Evolutionary conservation across 2,888 invertebrate species (phyloP).

Genomic region (Tetragnatha montana): DNA sequence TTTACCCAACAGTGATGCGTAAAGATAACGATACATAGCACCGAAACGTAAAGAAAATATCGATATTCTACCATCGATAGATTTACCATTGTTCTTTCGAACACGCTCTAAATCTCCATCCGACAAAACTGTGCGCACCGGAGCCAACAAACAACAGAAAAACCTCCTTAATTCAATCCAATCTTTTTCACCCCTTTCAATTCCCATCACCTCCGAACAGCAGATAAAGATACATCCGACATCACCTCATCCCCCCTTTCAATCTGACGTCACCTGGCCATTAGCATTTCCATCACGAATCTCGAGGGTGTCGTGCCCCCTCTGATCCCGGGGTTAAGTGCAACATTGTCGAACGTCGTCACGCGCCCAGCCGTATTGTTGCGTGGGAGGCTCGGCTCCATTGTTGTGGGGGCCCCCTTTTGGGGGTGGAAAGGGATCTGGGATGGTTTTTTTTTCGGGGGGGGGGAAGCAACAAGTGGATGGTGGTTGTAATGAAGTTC

Average conservation of each 20-base stretch:
- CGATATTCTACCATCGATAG: no score
- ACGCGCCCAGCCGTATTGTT: constrained; percentile 59
- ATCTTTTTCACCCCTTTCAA: constrained; percentile 22
- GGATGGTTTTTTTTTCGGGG: background rate
- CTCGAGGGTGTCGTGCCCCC: background rate
- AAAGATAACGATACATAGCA: no score
- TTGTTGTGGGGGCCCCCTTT: background rate
- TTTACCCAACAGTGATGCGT: no score
- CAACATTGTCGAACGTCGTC: constrained; percentile 68
- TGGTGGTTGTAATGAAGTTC: no score
- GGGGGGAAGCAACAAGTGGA: no score
- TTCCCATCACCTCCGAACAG: background rate
- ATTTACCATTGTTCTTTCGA: no score
- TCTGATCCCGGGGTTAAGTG: constrained; percentile 57
- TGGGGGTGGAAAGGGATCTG: background rate
- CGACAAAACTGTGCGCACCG: no score
- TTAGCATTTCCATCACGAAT: constrained; percentile 42
- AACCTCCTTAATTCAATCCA: background rate
- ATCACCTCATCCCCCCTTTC: background rate
- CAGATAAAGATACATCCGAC: background rate
- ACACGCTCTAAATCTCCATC: no score
- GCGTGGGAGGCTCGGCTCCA: constrained; percentile 47
- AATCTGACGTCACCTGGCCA: constrained; percentile 8
- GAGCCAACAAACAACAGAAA: no score
- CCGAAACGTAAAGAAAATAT: no score